Conservation (phyloP, 1,140 invertebrate genomes). For the Caenorhabditis inopinata region DNA sequence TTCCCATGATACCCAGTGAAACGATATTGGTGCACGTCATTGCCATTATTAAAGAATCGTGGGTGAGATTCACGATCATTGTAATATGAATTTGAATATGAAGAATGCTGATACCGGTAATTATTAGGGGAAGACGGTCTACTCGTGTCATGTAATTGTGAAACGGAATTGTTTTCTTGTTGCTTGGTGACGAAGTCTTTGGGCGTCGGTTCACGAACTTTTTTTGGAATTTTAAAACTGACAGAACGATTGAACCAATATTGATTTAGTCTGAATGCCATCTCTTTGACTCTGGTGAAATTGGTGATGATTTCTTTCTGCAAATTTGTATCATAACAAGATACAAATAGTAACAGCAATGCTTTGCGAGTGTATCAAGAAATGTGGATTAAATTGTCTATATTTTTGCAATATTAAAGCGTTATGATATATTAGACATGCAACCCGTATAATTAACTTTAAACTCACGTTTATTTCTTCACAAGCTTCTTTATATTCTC, state of each 20-base stretch:
- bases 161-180: too few species aligned
- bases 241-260: constrained; percentile 4
- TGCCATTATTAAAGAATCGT: constrained; percentile 1
- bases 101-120: not conserved
- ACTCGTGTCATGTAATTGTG: not conserved
- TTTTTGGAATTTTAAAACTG: constrained; percentile 35
- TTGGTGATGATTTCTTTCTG: not conserved
- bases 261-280: not conserved
- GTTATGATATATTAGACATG: too few species aligned
- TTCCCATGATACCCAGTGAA: constrained; percentile 10
- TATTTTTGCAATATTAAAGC: too few species aligned
- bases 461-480: not conserved
- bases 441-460: too few species aligned
- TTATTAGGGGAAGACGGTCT: not conserved
- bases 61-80: not conserved
- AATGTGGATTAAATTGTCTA: too few species aligned
- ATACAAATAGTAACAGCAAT: too few species aligned
- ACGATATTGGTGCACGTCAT: constrained; percentile 17
- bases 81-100: not conserved
- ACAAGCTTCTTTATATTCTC: not conserved
- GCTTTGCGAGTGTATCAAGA: too few species aligned
- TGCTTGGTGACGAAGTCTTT: not conserved
- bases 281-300: constrained; percentile 9
- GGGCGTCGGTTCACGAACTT: not conserved
- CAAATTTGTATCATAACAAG: too few species aligned